Percentiles rank a stretch among this genome's conserved stretches.
Conservation (phyloP, 2,797 vertebrate species). For the Tangara arthus region DNA sequence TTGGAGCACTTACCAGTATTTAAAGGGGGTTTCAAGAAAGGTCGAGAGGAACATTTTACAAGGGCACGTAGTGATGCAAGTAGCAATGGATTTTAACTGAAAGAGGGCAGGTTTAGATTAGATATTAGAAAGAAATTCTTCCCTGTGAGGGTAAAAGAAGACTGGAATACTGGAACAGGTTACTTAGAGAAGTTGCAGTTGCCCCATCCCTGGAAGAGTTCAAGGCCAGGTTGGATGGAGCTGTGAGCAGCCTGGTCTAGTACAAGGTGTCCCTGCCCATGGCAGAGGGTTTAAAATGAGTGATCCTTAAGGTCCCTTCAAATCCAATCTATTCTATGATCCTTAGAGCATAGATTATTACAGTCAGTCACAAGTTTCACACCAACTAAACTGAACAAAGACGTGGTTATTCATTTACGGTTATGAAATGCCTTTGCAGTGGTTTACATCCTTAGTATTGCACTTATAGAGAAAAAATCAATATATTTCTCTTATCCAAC, state of each 20-base stretch:
- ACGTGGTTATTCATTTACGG: not conserved
- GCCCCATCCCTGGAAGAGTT: not conserved
- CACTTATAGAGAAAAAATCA: not conserved
- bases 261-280: not conserved
- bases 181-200: not conserved
- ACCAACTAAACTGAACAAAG: no score
- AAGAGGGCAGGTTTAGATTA: not conserved
- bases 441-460: not conserved
- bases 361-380: no score
- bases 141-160: not conserved
- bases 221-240: not conserved
- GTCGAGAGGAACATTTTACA: not conserved
- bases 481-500: not conserved
- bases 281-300: rapidly evolving
- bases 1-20: not conserved
- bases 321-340: rapidly evolving
- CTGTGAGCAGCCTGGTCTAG: not conserved
- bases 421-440: not conserved
- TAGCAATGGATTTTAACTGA: not conserved
- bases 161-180: not conserved
- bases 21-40: not conserved
- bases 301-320: not conserved
- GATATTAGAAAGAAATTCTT: not conserved
- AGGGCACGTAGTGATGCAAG: no score
- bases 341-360: not conserved